Evolutionary conservation across 2,797 vertebrate genomes (phyloP).

Genomic region (Gymnopithys bicolor): DNA sequence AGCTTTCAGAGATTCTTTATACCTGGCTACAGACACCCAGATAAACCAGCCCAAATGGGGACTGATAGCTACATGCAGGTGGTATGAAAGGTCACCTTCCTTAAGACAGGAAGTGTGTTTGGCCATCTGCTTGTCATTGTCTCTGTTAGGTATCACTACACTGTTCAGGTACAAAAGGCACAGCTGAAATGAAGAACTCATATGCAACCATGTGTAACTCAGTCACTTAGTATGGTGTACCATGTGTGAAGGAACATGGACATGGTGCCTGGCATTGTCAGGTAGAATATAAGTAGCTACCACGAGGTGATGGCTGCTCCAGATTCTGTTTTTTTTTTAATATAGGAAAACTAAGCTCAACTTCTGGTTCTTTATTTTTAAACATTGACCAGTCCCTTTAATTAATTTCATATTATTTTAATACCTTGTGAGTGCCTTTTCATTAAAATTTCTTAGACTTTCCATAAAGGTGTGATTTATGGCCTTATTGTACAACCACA

Average conservation of each 20-base stretch:
- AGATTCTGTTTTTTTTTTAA: background rate
- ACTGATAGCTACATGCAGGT: background rate
- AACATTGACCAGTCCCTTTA: background rate
- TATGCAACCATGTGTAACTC: background rate
- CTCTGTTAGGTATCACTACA: background rate
- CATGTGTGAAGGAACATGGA: background rate
- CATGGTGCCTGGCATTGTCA: background rate
- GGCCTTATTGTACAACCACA: background rate
- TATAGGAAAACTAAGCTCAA: background rate
- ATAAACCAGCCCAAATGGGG: background rate
- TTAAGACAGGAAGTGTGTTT: background rate
- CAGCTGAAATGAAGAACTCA: background rate
- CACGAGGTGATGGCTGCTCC: background rate
- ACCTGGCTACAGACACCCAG: background rate
- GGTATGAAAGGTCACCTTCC: background rate
- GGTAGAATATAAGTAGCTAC: background rate
- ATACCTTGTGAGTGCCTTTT: background rate
- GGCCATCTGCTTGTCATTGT: background rate
- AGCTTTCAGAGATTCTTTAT: background rate
- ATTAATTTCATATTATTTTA: background rate
- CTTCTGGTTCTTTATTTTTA: background rate
- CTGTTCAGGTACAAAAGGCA: fast-evolving
- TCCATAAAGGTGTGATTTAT: background rate
- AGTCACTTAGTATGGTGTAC: background rate
- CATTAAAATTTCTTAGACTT: background rate